Conservation (phyloP, 2,113 vertebrate species). For the Panthera leo region DNA sequence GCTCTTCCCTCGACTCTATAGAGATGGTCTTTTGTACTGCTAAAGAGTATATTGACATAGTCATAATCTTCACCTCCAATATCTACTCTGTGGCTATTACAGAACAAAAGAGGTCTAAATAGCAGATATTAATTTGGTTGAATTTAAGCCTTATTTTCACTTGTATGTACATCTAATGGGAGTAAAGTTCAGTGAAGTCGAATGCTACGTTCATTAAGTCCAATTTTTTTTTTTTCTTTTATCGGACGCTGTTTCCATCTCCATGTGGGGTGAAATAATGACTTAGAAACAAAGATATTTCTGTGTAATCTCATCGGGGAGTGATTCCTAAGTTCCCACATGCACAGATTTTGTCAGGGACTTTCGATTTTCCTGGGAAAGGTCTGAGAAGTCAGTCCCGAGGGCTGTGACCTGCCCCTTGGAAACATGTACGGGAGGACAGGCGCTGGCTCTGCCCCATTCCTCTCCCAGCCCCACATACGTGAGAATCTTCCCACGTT, state of each 20-base stretch:
- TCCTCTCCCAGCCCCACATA: not conserved
- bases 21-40: not conserved
- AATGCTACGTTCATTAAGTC: not conserved
- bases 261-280: not conserved
- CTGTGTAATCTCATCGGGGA: not conserved
- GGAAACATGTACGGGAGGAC: not conserved
- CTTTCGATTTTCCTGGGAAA: conserved; percentile 69
- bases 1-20: fast-evolving
- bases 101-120: not conserved
- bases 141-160: conserved; percentile 16
- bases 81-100: not conserved
- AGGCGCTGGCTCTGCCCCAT: not conserved
- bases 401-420: not conserved
- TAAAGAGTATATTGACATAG: not conserved
- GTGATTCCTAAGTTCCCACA: conserved; percentile 34
- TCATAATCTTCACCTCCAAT: not conserved
- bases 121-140: not conserved
- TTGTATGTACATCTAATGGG: not conserved
- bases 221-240: not conserved
- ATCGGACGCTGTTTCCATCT: not conserved
- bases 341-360: not conserved
- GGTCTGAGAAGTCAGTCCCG: conserved; percentile 47
- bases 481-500: conserved; percentile 29
- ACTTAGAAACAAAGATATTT: not conserved
- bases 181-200: not conserved